Conservation (phyloP, 2,888 invertebrate genomes). For the Drosophila planitibia region DNA sequence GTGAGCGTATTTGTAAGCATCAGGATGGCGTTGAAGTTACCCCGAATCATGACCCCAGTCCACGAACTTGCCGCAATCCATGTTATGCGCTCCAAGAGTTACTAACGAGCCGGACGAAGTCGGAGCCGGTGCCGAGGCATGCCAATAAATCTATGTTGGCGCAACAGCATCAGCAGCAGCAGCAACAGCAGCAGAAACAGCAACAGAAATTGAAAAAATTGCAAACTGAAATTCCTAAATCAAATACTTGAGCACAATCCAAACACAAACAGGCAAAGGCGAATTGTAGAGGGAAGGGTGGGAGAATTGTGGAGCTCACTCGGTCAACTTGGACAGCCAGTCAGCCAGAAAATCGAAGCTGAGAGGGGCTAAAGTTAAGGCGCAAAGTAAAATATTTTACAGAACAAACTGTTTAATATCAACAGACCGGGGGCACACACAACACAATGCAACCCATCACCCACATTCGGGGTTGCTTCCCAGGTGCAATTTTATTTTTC, state of each 20-base stretch:
- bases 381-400: constrained; percentile 63
- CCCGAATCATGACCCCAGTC: constrained; percentile 18
- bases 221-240: constrained; percentile 77
- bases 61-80: constrained; percentile 34
- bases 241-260: constrained; percentile 73
- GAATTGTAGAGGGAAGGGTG: background rate
- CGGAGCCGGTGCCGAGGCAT: constrained; percentile 47
- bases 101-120: constrained; percentile 62
- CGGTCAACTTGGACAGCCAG: constrained; percentile 17
- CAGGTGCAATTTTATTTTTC: constrained; percentile 34
- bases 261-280: constrained; percentile 43
- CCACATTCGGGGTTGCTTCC: background rate
- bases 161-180: constrained; percentile 15
- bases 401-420: constrained; percentile 55
- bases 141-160: constrained; percentile 74
- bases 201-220: constrained; percentile 55
- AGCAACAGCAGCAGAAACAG: constrained; percentile 24
- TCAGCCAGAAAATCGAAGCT: constrained; percentile 67
- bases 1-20: constrained; percentile 55
- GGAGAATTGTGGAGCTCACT: background rate
- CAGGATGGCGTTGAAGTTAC: constrained; percentile 13
- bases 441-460: constrained; percentile 1
- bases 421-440: constrained; percentile 16
- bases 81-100: constrained; percentile 43
- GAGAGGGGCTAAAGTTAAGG: constrained; percentile 38